Conservation (phyloP, 2,888 invertebrate species). For the Amphiduros pacificus region DNA sequence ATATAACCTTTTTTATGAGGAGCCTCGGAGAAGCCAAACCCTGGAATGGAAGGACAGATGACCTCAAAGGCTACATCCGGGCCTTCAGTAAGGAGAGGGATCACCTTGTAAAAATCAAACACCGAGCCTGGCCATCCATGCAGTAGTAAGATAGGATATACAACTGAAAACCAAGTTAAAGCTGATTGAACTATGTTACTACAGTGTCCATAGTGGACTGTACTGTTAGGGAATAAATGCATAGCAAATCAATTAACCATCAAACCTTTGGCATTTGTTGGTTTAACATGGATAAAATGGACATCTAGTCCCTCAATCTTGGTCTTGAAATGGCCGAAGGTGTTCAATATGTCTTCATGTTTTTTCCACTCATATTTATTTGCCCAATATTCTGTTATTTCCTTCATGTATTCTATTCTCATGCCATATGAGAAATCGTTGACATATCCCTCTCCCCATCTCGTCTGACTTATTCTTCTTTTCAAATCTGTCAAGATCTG, state of each 20-base stretch:
- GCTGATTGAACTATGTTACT: no score
- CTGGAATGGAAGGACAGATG: slow-evolving; percentile 64
- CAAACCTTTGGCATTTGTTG: slow-evolving; percentile 54
- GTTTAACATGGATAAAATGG: slow-evolving; percentile 75
- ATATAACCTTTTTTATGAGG: no score
- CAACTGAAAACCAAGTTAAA: no score
- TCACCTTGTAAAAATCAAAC: slow-evolving; percentile 74
- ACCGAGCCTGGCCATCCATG: slow-evolving; percentile 89
- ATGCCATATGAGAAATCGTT: no score
- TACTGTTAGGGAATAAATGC: no score
- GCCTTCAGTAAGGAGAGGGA: no score
- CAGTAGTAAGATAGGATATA: slow-evolving; percentile 70
- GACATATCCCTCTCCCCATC: slow-evolving; percentile 5
- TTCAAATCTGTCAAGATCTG: slow-evolving; percentile 14
- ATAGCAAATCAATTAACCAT: no score
- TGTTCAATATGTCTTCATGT: slow-evolving; percentile 72
- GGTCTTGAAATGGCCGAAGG: slow-evolving; percentile 75
- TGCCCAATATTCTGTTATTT: background rate
- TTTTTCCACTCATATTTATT: slow-evolving; percentile 71
- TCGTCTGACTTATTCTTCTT: slow-evolving; percentile 9
- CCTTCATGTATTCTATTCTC: no score
- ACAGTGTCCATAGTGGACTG: no score
- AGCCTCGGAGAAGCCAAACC: slow-evolving; percentile 64
- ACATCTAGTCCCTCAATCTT: slow-evolving; percentile 76
- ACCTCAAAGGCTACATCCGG: slow-evolving; percentile 51